These are phyloP conservation scores for Lagocephalus sceleratus DNA, from an alignment of 2,797 vertebrate species.

Conservation along the genomic window DNA sequence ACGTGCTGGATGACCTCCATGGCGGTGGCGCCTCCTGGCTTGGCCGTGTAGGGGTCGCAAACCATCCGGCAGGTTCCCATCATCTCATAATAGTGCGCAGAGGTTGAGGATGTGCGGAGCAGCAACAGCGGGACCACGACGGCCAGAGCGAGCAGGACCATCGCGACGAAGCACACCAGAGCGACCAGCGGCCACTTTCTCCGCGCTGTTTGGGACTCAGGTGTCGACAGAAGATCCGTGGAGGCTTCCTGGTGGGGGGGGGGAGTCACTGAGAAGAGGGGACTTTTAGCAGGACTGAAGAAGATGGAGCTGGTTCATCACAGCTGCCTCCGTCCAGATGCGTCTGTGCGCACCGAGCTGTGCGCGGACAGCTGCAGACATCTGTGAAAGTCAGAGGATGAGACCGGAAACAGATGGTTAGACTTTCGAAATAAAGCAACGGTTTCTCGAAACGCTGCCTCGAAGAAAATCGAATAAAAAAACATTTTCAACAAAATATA, in stretches of 20 bases:
- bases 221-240: conserved; percentile 75
- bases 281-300: conserved; percentile 6
- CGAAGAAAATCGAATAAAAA: no score
- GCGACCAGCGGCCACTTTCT: conserved; percentile 79
- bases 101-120: conserved; percentile 77
- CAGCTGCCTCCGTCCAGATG: conserved; percentile 20
- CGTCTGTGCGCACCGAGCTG: conserved; percentile 9
- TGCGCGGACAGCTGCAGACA: conserved; percentile 38
- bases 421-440: conserved; percentile 50
- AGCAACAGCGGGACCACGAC: conserved; percentile 83
- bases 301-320: conserved; percentile 23
- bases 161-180: conserved; percentile 78
- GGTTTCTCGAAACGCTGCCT: no score
- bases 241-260: conserved; percentile 71
- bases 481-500: no score
- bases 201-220: conserved; percentile 78
- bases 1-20: conserved; percentile 87
- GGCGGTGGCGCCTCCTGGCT: conserved; percentile 74
- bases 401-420: conserved; percentile 25
- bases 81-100: conserved; percentile 93
- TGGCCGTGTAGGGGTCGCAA: conserved; percentile 86
- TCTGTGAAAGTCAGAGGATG: conserved; percentile 10
- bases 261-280: conserved; percentile 71
- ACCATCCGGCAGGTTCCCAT: conserved; percentile 96
- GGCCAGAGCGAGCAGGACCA: conserved; percentile 80